A percentile compares a stretch with the other conserved stretches of the same genome.
Conservation (phyloP, 2,113 vertebrate species). For the Datnioides undecimradiatus region DNA sequence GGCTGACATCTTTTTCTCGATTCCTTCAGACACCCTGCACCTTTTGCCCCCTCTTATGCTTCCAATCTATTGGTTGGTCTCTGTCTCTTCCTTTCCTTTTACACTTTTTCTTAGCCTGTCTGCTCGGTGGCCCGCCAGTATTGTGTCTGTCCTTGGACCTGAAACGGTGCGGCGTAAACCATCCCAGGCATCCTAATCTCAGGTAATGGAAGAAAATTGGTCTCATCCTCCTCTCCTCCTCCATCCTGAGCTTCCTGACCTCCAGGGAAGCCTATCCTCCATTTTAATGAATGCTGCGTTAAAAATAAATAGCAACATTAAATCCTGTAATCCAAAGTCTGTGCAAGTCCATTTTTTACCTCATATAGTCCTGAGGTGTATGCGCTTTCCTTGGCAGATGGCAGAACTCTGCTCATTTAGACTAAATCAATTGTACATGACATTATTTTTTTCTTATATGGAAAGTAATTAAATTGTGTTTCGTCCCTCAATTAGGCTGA, state of each 20-base stretch:
- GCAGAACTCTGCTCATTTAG: constrained; percentile 16
- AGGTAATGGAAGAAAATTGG: constrained; percentile 63
- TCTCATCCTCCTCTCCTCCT: constrained; percentile 36
- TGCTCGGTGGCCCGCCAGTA: constrained; percentile 26
- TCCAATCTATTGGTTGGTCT: constrained; percentile 14
- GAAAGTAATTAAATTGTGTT: constrained; percentile 29
- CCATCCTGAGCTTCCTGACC: constrained; percentile 35
- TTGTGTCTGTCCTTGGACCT: constrained; percentile 55
- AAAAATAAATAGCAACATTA: constrained; percentile 55
- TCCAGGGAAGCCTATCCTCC: constrained; percentile 24
- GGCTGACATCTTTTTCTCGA: background rate
- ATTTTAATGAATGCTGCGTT: constrained; percentile 48
- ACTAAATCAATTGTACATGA: constrained; percentile 18
- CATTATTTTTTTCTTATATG: constrained; percentile 22
- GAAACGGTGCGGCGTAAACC: constrained; percentile 22
- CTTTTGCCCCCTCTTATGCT: constrained; percentile 16
- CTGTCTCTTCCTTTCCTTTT: background rate
- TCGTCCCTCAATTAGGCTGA: background rate
- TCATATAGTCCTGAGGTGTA: constrained; percentile 8
- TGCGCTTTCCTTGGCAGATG: background rate
- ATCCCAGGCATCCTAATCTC: constrained; percentile 50
- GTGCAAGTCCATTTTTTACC: constrained; percentile 9
- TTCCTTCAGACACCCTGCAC: constrained; percentile 6
- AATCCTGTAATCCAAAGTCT: constrained; percentile 40
- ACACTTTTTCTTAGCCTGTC: background rate